Evolutionary conservation across 2,797 vertebrate genomes (phyloP).

Genomic region (Balearica regulorum): DNA sequence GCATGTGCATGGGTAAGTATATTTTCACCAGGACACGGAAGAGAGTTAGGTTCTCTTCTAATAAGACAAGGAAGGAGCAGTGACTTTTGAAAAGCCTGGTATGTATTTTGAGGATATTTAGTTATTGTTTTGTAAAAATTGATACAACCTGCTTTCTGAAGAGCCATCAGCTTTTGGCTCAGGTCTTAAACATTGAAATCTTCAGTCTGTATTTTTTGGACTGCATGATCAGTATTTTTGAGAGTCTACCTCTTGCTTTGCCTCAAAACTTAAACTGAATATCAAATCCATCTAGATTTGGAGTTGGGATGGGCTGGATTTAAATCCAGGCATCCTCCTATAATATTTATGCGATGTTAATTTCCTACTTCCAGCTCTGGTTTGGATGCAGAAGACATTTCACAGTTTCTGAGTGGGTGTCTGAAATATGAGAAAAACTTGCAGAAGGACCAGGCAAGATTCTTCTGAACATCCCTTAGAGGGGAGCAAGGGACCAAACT

Average conservation of each 20-base stretch:
- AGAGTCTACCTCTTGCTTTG: background rate
- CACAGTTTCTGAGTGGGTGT: accelerated
- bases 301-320: background rate
- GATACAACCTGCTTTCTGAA: background rate
- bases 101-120: background rate
- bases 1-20: accelerated
- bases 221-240: background rate
- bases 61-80: background rate
- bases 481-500: background rate
- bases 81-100: background rate
- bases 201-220: background rate
- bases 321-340: background rate
- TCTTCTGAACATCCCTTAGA: background rate
- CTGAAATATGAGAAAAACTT: background rate
- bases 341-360: accelerated
- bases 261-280: background rate
- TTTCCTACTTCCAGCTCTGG: background rate
- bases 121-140: background rate
- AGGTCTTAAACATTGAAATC: background rate
- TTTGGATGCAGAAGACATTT: background rate
- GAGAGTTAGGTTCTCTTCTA: background rate
- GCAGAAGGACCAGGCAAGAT: background rate
- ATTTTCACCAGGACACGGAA: background rate
- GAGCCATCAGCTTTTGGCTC: background rate
- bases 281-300: too few relatives aligned